phyloP scores from a whole-genome alignment of 2,888 invertebrate species.

The Scaptomyza reducta region DNA sequence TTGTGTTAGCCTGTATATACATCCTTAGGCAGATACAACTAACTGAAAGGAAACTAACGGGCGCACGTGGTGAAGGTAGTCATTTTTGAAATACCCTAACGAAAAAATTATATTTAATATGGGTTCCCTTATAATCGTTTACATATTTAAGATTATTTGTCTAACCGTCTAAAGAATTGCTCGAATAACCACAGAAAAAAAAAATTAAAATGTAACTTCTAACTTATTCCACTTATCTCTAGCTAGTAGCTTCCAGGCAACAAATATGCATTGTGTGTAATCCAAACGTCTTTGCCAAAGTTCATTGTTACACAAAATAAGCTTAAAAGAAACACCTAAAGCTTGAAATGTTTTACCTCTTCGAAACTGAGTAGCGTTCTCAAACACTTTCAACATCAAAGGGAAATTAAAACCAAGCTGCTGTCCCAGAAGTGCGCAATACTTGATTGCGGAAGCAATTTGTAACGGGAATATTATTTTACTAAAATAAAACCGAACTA shows the following conservation, averaged over 20 bases:
- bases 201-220: too few relatives aligned
- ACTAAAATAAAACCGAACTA: conserved; percentile 22
- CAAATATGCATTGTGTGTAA: too few relatives aligned
- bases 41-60: neutral
- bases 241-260: too few relatives aligned
- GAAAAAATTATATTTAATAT: neutral
- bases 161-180: neutral
- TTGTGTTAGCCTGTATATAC: neutral
- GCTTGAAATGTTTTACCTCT: neutral
- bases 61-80: neutral
- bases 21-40: neutral
- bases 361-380: neutral
- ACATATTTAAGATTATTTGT: neutral
- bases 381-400: conserved; percentile 27
- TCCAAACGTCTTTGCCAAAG: neutral
- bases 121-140: neutral
- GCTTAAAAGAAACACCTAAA: neutral
- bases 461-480: conserved; percentile 41
- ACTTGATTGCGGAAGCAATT: conserved; percentile 5
- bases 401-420: conserved; percentile 8
- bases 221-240: neutral
- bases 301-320: neutral
- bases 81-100: neutral
- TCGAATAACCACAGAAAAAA: too few relatives aligned
- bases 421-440: neutral